Conservation (phyloP, 2,888 invertebrate species). For the Nebria salina region DNA sequence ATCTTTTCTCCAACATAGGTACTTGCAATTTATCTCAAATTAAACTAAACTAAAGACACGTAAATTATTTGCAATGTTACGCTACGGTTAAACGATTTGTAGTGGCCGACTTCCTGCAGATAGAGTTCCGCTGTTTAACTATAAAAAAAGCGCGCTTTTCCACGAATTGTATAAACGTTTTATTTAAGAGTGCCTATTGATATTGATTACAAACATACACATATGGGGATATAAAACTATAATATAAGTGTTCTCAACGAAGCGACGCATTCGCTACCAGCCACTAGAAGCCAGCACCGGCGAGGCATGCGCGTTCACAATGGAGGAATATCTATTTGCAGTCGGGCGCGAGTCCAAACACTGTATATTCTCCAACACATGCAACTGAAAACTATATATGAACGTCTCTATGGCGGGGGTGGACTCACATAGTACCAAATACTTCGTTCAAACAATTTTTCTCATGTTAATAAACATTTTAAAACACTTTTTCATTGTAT, state of each 20-base stretch:
- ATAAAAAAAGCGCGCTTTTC: no score
- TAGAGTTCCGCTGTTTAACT: no score
- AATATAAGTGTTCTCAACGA: slow-evolving; percentile 13
- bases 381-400: slow-evolving; percentile 54
- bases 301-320: slow-evolving; percentile 45
- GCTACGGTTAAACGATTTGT: no score
- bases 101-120: no score
- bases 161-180: no score
- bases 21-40: no score
- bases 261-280: slow-evolving; percentile 48
- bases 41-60: no score
- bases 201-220: slow-evolving; percentile 53
- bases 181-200: neutral
- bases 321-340: slow-evolving; percentile 37
- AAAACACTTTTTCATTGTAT: neutral
- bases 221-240: slow-evolving; percentile 49
- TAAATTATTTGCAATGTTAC: no score
- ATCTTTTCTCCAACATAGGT: no score
- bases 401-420: slow-evolving; percentile 59
- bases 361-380: slow-evolving; percentile 46
- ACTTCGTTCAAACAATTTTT: slow-evolving; percentile 55
- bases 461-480: neutral
- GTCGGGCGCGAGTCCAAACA: slow-evolving; percentile 24
- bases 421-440: slow-evolving; percentile 53
- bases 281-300: slow-evolving; percentile 51